Percentiles rank a stretch among this genome's conserved stretches.
Evolutionary conservation across 2,797 vertebrate genomes (phyloP).

Genomic region (Hyperoplus lanceolatus): DNA sequence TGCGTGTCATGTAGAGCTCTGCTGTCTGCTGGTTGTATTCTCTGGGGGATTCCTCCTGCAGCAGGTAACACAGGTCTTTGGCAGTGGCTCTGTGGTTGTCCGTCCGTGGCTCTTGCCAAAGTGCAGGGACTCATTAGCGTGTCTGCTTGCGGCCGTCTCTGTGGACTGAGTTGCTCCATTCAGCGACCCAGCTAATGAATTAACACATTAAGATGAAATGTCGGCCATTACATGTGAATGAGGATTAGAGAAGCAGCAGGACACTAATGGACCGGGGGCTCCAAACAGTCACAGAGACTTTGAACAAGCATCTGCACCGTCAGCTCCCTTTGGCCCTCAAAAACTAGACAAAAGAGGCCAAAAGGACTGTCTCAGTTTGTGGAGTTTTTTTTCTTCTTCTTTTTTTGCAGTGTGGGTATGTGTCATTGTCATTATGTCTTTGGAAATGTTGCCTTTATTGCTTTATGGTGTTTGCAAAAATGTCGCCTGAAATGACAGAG

Average conservation of each 20-base stretch:
- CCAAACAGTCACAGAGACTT: constrained; percentile 72
- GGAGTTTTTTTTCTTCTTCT: not conserved
- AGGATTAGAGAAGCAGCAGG: constrained; percentile 90
- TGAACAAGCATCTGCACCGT: constrained; percentile 79
- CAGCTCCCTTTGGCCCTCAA: constrained; percentile 41
- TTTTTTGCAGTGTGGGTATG: not conserved
- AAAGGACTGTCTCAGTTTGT: constrained; percentile 22
- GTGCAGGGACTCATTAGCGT: constrained; percentile 74
- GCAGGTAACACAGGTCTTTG: constrained; percentile 52
- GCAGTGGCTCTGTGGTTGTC: constrained; percentile 38
- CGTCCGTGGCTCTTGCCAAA: constrained; percentile 30
- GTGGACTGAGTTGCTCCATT: constrained; percentile 74
- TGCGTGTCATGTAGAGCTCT: not conserved
- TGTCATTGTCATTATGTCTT: constrained; percentile 37
- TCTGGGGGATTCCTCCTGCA: constrained; percentile 40
- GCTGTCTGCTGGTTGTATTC: constrained; percentile 7
- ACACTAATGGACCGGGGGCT: constrained; percentile 83
- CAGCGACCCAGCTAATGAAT: constrained; percentile 80
- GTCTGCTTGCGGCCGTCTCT: constrained; percentile 75
- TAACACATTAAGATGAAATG: constrained; percentile 87
- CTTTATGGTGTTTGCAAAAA: constrained; percentile 85
- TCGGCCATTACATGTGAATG: constrained; percentile 87
- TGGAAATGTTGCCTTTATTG: constrained; percentile 75
- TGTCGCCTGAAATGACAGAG: constrained; percentile 56
- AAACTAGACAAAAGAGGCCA: constrained; percentile 46